These are phyloP conservation scores for Pteropus rufus DNA, from an alignment of 2,797 vertebrate genomes.

Conservation along the genomic window DNA sequence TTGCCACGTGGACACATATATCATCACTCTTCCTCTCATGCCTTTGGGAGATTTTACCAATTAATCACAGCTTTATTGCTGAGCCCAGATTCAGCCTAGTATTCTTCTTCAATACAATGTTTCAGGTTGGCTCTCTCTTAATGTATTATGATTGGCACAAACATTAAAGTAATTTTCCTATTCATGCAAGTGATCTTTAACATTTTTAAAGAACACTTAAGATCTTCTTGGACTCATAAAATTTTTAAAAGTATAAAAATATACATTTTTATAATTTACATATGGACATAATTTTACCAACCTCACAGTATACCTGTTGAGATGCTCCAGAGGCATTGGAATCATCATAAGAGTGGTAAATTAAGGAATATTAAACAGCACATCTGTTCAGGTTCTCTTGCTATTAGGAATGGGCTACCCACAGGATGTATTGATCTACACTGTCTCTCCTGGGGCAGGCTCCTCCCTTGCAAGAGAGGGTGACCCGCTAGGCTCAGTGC, in stretches of 20 bases:
- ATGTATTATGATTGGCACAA: neutral
- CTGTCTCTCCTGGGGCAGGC: neutral
- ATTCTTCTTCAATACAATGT: neutral
- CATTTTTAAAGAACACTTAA: neutral
- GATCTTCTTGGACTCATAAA: neutral
- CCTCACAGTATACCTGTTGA: neutral
- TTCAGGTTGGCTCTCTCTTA: neutral
- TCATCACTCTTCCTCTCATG: neutral
- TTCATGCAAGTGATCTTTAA: neutral
- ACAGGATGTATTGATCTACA: neutral
- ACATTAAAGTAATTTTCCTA: neutral
- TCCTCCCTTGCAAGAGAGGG: neutral
- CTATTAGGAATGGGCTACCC: neutral
- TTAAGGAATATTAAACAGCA: neutral
- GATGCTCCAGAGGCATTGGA: neutral
- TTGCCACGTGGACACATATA: too few relatives aligned
- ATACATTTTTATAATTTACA: neutral
- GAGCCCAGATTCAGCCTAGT: neutral
- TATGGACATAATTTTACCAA: neutral
- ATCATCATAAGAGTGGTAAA: neutral
- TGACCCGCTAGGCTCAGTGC: neutral
- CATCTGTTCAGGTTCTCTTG: neutral
- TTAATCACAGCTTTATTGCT: neutral
- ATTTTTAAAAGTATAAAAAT: neutral
- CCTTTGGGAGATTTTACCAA: neutral